Percentiles rank a stretch among this genome's conserved stretches.
These are phyloP conservation scores for Dryobates pubescens DNA, from an alignment of 2,797 vertebrate genomes.

Conservation along the genomic window DNA sequence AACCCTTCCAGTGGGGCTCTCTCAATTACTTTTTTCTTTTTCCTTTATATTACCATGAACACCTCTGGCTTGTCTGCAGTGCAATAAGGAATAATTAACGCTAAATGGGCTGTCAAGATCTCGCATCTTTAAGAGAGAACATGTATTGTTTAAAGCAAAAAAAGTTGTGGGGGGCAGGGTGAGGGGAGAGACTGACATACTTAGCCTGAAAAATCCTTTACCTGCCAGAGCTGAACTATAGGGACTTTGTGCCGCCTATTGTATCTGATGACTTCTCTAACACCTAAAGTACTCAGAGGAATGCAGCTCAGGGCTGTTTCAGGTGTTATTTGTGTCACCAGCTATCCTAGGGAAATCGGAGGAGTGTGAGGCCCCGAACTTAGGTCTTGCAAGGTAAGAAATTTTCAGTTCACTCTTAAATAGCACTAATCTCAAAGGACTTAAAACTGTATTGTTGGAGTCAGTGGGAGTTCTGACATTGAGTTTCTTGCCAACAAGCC, in stretches of 20 bases:
- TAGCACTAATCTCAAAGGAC: background rate
- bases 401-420: conserved; percentile 26
- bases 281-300: background rate
- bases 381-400: background rate
- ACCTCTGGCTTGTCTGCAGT: background rate
- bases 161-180: background rate
- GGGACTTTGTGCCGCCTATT: background rate
- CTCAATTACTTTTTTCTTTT: background rate
- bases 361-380: background rate
- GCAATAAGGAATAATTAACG: background rate
- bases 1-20: background rate
- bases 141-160: background rate
- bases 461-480: background rate
- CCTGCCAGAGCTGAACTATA: background rate
- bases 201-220: background rate
- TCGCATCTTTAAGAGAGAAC: background rate
- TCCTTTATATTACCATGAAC: background rate
- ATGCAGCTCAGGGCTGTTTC: conserved; percentile 2
- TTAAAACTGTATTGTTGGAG: background rate
- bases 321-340: conserved; percentile 47
- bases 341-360: background rate
- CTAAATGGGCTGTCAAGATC: background rate
- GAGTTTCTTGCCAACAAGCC: background rate
- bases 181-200: background rate
- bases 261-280: background rate